These are phyloP conservation scores for Thymelicus lineola DNA, from an alignment of 2,888 invertebrate genomes.

Conservation along the genomic window DNA sequence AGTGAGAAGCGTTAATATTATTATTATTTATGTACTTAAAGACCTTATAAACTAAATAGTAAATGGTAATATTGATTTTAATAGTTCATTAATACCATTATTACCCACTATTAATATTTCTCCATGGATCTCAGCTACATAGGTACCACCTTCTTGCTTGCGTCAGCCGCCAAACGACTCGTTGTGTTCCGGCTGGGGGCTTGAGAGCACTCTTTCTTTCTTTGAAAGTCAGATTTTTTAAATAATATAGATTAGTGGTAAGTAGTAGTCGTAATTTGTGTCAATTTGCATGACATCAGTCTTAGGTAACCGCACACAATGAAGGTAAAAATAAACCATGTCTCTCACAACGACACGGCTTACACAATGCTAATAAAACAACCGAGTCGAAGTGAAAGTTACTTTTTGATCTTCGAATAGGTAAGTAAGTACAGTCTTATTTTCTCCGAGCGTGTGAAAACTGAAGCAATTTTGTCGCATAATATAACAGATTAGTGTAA, in stretches of 20 bases:
- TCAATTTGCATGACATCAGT: background rate
- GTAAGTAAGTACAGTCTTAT: background rate
- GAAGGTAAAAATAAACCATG: slow-evolving; percentile 13
- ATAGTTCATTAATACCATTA: too few species aligned
- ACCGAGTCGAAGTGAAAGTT: slow-evolving; percentile 20
- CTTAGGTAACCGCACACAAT: slow-evolving; percentile 3
- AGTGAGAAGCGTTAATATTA: too few species aligned
- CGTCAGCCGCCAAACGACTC: too few species aligned
- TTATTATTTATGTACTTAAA: too few species aligned
- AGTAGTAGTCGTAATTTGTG: background rate
- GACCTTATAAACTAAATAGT: too few species aligned
- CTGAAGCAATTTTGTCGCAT: slow-evolving; percentile 11
- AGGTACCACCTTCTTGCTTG: too few species aligned
- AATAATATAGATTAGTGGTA: background rate
- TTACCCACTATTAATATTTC: too few species aligned
- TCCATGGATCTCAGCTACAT: too few species aligned
- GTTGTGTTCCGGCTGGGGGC: too few species aligned
- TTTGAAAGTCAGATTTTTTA: too few species aligned
- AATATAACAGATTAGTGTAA: slow-evolving; percentile 4
- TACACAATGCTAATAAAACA: slow-evolving; percentile 32
- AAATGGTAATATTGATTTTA: too few species aligned
- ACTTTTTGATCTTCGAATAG: slow-evolving; percentile 11
- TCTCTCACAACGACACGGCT: slow-evolving; percentile 8
- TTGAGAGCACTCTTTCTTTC: too few species aligned
- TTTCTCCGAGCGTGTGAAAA: slow-evolving; percentile 15